Evolutionary conservation across 2,113 vertebrate species (phyloP), one percentile per base, ranked within the genome.

Genomic region (Tetrax tetrax): DNA sequence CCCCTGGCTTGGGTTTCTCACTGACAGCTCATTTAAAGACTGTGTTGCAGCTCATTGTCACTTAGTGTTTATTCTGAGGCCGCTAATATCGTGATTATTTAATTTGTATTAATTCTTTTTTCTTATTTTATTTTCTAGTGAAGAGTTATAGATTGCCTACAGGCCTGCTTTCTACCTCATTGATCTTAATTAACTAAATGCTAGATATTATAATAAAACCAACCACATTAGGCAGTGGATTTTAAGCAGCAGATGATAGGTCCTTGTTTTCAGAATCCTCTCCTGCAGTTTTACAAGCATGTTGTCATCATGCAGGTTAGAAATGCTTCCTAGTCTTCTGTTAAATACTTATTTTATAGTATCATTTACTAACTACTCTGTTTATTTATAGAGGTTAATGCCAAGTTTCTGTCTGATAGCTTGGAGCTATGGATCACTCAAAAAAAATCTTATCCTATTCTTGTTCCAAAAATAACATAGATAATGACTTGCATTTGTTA

Each of bases 391-490:
- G 72, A 81, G 27, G 15, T 45, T 51, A 82, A 90, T 90, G 88
- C 76, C 83, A 92, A 68, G 53, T 95, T 97, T 95, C 88, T 3
- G 0, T 33, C 65, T 82, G 72, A 87, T 79, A 93, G 76, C 80
- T 76, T 53, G 57, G 53, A 92, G 64, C 76, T 92, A 84, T 0
- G 4, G 77, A 86, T 93, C 43, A 43, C 41, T 87, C 38, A 87
- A 87, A 94, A 94, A 90, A 74, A 90, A 38, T 51, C 68, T 86
- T 92, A 90, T 82, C 90, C 90, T 72, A 57, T 89, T 95, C 90
- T 92, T 72, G 61, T 89, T 95, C 86, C 92, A 90, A 79, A 96
- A 95, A 84, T 78, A 96, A 90, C 69, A 84, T 2, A 96, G 68
- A 48, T 77, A 94, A 83, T 56, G 76, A 64, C 61, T 90, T 75